These are phyloP conservation scores for Nasonia vitripennis DNA, from an alignment of 1,140 invertebrate species.

Conservation along the genomic window DNA sequence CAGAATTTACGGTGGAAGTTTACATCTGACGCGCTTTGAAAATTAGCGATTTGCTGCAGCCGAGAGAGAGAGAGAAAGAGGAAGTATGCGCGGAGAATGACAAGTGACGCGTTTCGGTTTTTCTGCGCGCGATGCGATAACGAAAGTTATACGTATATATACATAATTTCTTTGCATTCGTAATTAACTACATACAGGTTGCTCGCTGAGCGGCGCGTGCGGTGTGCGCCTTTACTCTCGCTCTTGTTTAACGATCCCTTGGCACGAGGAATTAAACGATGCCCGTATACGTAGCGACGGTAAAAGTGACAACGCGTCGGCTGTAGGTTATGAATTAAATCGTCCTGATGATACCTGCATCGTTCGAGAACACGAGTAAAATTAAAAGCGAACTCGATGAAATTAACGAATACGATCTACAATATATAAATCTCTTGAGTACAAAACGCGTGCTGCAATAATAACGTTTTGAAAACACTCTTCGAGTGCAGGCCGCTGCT, in stretches of 20 bases:
- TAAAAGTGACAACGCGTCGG: not conserved
- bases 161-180: not conserved
- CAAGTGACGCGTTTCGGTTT: not conserved
- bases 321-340: not conserved
- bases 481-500: not conserved
- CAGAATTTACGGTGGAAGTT: conserved; percentile 29
- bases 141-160: too few relatives aligned
- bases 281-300: not conserved
- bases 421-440: too few relatives aligned
- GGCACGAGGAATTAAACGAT: not conserved
- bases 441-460: too few relatives aligned
- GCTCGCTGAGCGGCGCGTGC: too few relatives aligned
- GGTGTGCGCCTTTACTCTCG: not conserved
- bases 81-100: not conserved
- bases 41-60: not conserved
- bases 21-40: conserved; percentile 18
- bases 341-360: too few relatives aligned
- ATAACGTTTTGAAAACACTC: not conserved
- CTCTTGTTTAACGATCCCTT: not conserved
- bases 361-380: not conserved
- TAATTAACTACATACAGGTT: not conserved
- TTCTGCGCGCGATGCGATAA: not conserved
- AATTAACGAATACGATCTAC: too few relatives aligned
- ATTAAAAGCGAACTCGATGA: not conserved
- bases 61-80: not conserved